Base-by-base conservation (phyloP, 2,888 invertebrate species). In the Heliconius erato region DNA sequence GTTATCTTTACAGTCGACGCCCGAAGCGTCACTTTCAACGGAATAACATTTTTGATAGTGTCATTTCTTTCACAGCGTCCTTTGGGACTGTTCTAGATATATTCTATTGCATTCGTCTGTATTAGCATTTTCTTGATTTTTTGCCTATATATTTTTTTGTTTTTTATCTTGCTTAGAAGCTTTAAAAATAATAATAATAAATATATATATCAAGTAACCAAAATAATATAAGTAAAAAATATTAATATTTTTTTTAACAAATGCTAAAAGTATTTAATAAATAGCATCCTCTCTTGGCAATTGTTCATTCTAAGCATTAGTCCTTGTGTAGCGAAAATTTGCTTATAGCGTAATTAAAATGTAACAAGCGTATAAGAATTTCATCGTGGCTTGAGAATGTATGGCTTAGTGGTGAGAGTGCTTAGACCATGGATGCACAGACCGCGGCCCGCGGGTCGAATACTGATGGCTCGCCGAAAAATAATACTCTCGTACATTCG, bases 61-160 rank as follows among this genome's bases (percentile, higher is more conserved):
- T 84, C 85, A 79, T 84, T 81, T 81, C 84, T 83, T 81, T 71
- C 82, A 63, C 79, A 59, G 68, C 82, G 74, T 81, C 79, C 84
- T 79, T 76, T 81, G 84, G 84, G 85, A 83, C 76, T 49, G 72
- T 44, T 84, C 67, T 68, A 78, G 78, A 80, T 83, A 79, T 85
- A 83, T 84, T 83, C 83, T 83, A 85, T 84, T 89, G 89, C 89
- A 88, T 88, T 88, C 89, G 80, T 79, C 76, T 76, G 77, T 83
- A 79, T 84, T 83, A 80, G 79, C 83, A 81, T 84, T 81, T 79
- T 68, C 59, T 77, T 65, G 67, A 72, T 79, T 81, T 79, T 83
- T 80, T 68, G 40, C 9, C 11, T 44, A n/a, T 12, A 16, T 68
- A 44, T 26, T 44, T 28, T 44, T 59, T 32, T 72, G 16, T 49